Evolutionary conservation across 2,888 invertebrate species (phyloP).

Genomic region (Melolontha melolontha): DNA sequence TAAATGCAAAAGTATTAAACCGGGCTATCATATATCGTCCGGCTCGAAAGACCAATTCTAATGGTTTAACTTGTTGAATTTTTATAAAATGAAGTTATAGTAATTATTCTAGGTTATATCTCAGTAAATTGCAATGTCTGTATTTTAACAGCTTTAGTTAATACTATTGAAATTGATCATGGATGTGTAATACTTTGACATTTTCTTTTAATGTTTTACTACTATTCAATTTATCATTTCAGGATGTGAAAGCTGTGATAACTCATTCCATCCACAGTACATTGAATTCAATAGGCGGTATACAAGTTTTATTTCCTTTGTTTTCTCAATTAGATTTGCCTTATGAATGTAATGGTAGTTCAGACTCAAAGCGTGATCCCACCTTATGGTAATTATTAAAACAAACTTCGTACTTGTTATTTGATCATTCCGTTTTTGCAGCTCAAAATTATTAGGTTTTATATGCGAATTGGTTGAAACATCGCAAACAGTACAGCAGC

Average conservation of each 20-base stretch:
- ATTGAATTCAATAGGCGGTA: slow-evolving; percentile 98
- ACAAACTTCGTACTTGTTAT: neutral
- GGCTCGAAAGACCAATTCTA: too few relatives aligned
- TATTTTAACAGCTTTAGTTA: too few relatives aligned
- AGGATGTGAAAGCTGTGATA: slow-evolving; percentile 99
- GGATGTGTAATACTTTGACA: too few relatives aligned
- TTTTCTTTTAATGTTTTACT: too few relatives aligned
- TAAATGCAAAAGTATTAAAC: too few relatives aligned
- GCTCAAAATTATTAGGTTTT: slow-evolving; percentile 96
- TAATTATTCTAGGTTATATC: too few relatives aligned
- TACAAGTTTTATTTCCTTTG: slow-evolving; percentile 96
- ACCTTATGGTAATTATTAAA: slow-evolving; percentile 80
- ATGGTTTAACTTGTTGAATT: too few relatives aligned
- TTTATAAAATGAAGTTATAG: too few relatives aligned
- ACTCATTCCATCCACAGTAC: slow-evolving; percentile 99
- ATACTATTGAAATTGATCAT: too few relatives aligned
- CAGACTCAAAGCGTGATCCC: slow-evolving; percentile 86
- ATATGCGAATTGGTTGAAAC: slow-evolving; percentile 97
- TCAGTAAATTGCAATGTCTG: too few relatives aligned
- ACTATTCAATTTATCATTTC: slow-evolving; percentile 63
- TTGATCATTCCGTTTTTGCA: slow-evolving; percentile 62
- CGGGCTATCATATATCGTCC: too few relatives aligned
- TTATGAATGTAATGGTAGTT: slow-evolving; percentile 80
- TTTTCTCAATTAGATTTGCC: slow-evolving; percentile 97
- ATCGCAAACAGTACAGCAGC: slow-evolving; percentile 97